Evolutionary conservation across 2,797 vertebrate genomes (phyloP), one percentile per base, ranked within the genome.

Genomic region (Sardinella longiceps): DNA sequence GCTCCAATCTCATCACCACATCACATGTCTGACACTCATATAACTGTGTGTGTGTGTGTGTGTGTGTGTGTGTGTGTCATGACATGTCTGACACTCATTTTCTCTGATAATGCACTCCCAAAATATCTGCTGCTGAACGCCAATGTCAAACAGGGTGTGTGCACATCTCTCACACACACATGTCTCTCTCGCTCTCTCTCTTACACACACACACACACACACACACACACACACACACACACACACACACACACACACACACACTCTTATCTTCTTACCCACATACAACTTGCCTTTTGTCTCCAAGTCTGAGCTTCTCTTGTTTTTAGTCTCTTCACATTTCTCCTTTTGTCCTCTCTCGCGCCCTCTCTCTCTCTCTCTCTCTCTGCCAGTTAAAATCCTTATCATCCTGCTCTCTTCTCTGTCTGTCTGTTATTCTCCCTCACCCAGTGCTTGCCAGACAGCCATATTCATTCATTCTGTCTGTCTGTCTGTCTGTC

Each of bases 261-360:
- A 50, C 48, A 50, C 15, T 14, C 48, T 50, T 50, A 50, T 18
- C 48, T 50, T 50, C 48, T 14, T n/a, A n/a, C n/a, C n/a, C n/a
- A n/a, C 15, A 50, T 50, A 14, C 48, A 50, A 50, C 11, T 14
- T 48, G 46, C 18, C n/a, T 53, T 53, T 5, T 56, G 53, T 56
- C 20, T 56, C n/a, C n/a, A 1, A 56, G 18, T 23, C 53, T 56
- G 85, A 88, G 92, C 90, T 91, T 60, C 83, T 51, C 87, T 89
- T 89, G 90, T 84, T 80, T 77, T 88, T 85, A 89, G 83, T 82
- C 15, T 83, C 53, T 89, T 89, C 89, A 84, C 85, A 88, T 84
- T 87, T 45, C 37, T n/a, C n/a, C n/a, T n/a, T 43, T 43, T 43
- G 43, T 43, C 43, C 7, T 43, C 4, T 43, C 43, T 7, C n/a